Percentiles rank a stretch among this genome's conserved stretches.
Evolutionary conservation across 92 coral and sea anemone species (phyloP).

Genomic region (Actinostola sp.): DNA sequence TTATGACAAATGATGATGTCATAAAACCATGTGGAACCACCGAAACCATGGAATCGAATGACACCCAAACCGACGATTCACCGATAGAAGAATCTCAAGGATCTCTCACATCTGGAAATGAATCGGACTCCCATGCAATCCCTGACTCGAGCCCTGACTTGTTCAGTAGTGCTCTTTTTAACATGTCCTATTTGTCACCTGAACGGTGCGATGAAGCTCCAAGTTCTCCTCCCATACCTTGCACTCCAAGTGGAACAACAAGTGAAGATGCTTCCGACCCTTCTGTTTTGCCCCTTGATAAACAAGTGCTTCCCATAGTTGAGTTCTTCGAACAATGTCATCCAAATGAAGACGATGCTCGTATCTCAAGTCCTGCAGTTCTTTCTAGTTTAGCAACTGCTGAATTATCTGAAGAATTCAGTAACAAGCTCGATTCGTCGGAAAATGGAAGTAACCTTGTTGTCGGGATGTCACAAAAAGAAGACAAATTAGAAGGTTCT

Average conservation of each 20-base stretch:
- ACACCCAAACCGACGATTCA: too few relatives aligned
- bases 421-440: not conserved
- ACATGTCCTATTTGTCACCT: constrained; percentile 83
- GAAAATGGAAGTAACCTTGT: not conserved
- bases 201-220: constrained; percentile 12
- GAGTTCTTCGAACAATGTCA: too few relatives aligned
- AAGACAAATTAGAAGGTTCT: not conserved
- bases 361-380: not conserved
- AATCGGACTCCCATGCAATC: not conserved
- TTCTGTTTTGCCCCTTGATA: too few relatives aligned
- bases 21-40: too few relatives aligned
- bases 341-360: too few relatives aligned
- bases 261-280: too few relatives aligned
- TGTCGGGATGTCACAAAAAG: not conserved
- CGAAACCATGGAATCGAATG: too few relatives aligned
- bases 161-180: constrained; percentile 72
- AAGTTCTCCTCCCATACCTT: constrained; percentile 72
- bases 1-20: too few relatives aligned
- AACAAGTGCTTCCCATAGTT: too few relatives aligned
- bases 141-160: constrained; percentile 18
- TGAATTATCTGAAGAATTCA: not conserved
- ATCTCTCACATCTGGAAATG: not conserved
- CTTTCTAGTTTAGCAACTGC: not conserved
- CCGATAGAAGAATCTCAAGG: not conserved
- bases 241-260: constrained; percentile 43